Evolutionary conservation across 2,888 invertebrate genomes (phyloP).

Genomic region (Limnephilus auricula): DNA sequence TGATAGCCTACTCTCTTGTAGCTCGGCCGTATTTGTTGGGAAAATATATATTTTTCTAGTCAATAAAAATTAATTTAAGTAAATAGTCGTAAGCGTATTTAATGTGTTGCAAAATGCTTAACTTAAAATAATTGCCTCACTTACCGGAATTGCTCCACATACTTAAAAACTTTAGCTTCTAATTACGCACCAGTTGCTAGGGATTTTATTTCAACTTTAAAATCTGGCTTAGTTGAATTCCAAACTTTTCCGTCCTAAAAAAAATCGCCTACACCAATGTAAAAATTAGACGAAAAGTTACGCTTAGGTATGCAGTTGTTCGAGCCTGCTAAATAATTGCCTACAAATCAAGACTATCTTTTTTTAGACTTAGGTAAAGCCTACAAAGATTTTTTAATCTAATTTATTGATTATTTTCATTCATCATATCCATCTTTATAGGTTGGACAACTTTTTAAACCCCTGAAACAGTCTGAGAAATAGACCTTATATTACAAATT

Average conservation of each 20-base stretch:
- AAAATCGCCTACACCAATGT: background rate
- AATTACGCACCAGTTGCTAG: background rate
- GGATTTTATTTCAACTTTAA: background rate
- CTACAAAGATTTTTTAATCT: too few relatives aligned
- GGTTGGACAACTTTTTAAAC: background rate
- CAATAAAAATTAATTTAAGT: too few relatives aligned
- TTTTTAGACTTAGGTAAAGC: background rate
- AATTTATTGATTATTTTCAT: background rate
- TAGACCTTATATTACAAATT: background rate
- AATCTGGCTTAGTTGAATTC: background rate
- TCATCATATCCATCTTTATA: background rate
- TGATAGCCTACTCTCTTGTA: too few relatives aligned
- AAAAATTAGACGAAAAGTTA: background rate
- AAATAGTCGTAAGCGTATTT: too few relatives aligned
- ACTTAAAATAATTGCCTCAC: background rate
- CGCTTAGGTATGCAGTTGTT: background rate
- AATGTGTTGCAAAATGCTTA: too few relatives aligned
- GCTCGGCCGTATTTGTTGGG: too few relatives aligned
- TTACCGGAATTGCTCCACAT: background rate
- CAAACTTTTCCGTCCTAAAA: background rate
- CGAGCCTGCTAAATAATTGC: background rate
- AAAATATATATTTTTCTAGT: too few relatives aligned
- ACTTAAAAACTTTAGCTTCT: background rate
- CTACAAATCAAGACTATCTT: background rate
- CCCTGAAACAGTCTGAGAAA: background rate